Percentiles rank a stretch among this genome's conserved stretches.
These are phyloP conservation scores for Drosophila pseudoobscura DNA, from an alignment of 1,140 invertebrate genomes.

Conservation along the genomic window DNA sequence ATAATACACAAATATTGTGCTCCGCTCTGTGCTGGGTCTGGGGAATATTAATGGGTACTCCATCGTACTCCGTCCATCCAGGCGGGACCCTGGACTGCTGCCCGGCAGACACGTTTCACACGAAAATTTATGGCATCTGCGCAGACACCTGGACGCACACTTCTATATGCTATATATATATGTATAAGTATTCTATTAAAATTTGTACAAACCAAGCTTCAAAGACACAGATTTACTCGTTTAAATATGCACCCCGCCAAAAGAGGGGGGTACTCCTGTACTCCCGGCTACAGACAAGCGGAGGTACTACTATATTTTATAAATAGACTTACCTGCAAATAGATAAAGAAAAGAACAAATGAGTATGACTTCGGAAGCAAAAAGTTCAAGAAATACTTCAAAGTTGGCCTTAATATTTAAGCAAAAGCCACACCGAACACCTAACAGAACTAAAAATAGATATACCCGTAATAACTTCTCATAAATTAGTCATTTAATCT, in stretches of 20 bases:
- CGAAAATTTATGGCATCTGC: conserved; percentile 18
- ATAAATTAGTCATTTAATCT: too few relatives aligned
- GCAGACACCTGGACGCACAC: neutral
- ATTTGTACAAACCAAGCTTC: neutral
- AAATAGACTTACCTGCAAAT: conserved; percentile 60
- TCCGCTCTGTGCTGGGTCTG: neutral
- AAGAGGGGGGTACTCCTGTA: neutral
- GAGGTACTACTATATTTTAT: conserved; percentile 3
- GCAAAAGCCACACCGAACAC: too few relatives aligned
- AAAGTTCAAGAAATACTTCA: conserved; percentile 12
- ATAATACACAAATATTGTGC: conserved; percentile 2
- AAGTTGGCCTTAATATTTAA: neutral
- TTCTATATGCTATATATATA: neutral
- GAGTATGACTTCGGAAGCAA: neutral
- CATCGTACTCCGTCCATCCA: neutral
- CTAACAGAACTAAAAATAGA: too few relatives aligned
- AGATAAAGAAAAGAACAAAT: conserved; percentile 18
- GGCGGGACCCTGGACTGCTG: neutral
- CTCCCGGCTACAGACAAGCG: conserved; percentile 3
- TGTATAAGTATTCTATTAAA: neutral
- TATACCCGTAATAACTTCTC: too few relatives aligned
- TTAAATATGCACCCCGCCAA: conserved; percentile 1
- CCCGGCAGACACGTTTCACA: neutral
- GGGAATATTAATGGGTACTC: conserved; percentile 15
- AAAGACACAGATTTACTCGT: neutral